Evolutionary conservation across 2,888 invertebrate genomes (phyloP), one percentile per base, ranked within the genome.

Genomic region (Zygaena filipendulae): DNA sequence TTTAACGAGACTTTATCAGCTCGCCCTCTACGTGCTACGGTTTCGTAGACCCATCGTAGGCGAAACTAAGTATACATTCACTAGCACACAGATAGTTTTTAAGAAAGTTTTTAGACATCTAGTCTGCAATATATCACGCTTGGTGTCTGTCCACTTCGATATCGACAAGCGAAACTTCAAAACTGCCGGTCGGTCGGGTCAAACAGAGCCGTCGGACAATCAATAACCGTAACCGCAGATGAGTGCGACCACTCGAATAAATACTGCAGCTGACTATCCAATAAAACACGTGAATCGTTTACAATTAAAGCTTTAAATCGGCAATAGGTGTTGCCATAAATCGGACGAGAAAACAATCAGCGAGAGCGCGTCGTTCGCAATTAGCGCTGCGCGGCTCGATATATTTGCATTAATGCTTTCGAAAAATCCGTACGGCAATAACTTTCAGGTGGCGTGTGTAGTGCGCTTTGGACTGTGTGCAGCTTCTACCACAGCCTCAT

Each of bases 301-400:
- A 75, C 77, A 77, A 79, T 79, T 79, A 77, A 77, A 69, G 70
- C 77, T 70, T 79, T 77, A 77, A 77, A 79, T 77, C 77, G 77
- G 77, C 77, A 74, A 77, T 77, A 77, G 79, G 79, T 77, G 79
- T 77, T 77, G 79, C 75, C 69, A 79, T 79, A 79, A 79, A 79
- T 79, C 58, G 69, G 61, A 59, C 52, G 66, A 66, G 75, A 69
- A 77, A 79, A 79, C 79, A 79, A 79, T 79, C 79, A 79, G 69
- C 77, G 72, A 45, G 62, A 58, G 52, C 69, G 68, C 72, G 72
- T 72, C 70, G 75, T 47, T 67, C 58, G 74, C 79, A 71, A 79
- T 79, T 79, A 77, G 79, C 79, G 71, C 68, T 63, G 63, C 67
- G 64, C 60, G 70, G 67, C 67, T 61, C 77, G 72, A 79, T 79